A percentile compares a stretch with the other conserved stretches of the same genome.
phyloP scores from a whole-genome alignment of 2,797 vertebrate genomes.

The Taenioides sp. region DNA sequence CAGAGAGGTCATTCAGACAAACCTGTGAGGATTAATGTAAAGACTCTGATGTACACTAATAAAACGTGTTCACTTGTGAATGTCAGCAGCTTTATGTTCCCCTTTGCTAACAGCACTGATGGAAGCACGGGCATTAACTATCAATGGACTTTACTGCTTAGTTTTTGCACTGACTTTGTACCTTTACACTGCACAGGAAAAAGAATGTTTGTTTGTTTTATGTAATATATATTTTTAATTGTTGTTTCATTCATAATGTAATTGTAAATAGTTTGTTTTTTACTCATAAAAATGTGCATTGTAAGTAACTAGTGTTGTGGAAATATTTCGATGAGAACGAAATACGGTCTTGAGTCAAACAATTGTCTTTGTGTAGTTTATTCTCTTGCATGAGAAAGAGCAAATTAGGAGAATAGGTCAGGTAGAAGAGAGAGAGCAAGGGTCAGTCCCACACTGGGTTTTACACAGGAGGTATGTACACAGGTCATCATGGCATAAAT shows the following conservation, averaged over 20 bases:
- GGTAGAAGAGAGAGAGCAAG: no score
- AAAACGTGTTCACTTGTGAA: background rate
- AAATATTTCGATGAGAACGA: no score
- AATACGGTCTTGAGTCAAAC: no score
- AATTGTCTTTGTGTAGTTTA: no score
- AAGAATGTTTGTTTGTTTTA: background rate
- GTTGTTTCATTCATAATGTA: background rate
- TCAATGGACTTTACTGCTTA: background rate
- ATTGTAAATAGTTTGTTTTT: background rate
- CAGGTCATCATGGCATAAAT: no score
- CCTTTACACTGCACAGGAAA: background rate
- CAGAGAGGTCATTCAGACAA: background rate
- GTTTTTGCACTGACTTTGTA: conserved; percentile 3
- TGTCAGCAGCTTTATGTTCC: background rate
- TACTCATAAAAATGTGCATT: background rate
- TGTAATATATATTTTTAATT: background rate
- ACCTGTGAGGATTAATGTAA: background rate
- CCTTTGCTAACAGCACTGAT: background rate
- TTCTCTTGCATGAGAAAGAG: no score
- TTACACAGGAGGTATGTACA: no score
- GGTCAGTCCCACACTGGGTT: no score
- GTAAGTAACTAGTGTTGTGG: background rate
- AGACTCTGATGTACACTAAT: background rate
- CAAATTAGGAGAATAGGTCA: no score
- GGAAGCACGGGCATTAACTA: background rate